Base-by-base conservation (phyloP, 2,113 vertebrate genomes). In the Rhinoderma darwinii region DNA sequence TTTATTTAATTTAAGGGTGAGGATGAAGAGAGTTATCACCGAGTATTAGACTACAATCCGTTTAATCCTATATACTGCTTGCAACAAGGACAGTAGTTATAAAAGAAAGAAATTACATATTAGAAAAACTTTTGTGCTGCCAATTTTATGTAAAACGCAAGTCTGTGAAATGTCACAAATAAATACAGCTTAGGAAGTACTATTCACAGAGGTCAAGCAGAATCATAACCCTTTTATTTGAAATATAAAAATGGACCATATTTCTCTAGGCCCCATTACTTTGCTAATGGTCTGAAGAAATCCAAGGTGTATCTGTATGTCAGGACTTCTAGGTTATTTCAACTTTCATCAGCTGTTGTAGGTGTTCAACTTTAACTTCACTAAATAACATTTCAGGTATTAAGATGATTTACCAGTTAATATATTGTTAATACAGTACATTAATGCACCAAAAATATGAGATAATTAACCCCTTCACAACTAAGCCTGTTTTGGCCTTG, bases 241-340 rank as follows among this genome's bases (percentile, higher is more conserved):
- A 83, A 70, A 54, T 51, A 25, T 72, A 83, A 83, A 83, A 30
- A 22, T 25, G 44, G 47, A 70, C 82, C 44, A 83, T 27, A 39
- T 72, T 83, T 35, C 66, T 72, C 44, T 68, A 83, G 32, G 82
- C 43, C 41, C 61, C 82, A 83, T 83, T 83, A 72, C 63, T 54
- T 30, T 22, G 22, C 82, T 83, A 83, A 83, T 83, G 82, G 82
- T 37, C 73, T 72, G 82, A 51, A 35, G 66, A 83, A 72, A 72
- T 51, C 44, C 66, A 73, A 83, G 82, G 82, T 83, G 44, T 32
- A 72, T 83, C 43, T 70, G 25, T 44, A 63, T 82, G 79, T 41
- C 39, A 72, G 82, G 66, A 83, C 82, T 72, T 66, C 35, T 82
- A n/a, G 66, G 82, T 83, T 83, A 83, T 72, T 83, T 27, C 47